Evolutionary conservation across 2,113 vertebrate genomes (phyloP).

Genomic region (Recurvirostra avosetta): DNA sequence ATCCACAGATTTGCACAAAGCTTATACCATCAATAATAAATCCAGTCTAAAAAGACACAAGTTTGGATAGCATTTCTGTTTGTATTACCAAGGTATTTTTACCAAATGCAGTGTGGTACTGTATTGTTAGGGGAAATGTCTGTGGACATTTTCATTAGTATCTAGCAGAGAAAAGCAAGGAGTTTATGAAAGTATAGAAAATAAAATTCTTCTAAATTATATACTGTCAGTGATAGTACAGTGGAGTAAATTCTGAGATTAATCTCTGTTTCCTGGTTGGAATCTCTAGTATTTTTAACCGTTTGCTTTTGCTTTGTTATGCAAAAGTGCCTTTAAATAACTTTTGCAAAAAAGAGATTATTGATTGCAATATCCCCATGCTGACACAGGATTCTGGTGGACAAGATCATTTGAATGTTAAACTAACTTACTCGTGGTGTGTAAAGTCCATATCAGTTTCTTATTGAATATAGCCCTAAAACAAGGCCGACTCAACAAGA

Average conservation of each 20-base stretch:
- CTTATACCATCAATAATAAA: slow-evolving; percentile 74
- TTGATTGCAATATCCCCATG: background rate
- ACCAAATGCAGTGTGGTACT: slow-evolving; percentile 41
- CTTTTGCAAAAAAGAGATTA: background rate
- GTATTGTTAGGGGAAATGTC: slow-evolving; percentile 17
- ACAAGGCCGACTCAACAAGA: background rate
- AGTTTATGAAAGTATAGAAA: background rate
- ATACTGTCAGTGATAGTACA: background rate
- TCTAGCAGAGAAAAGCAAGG: background rate
- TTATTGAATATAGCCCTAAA: background rate
- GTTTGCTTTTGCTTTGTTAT: background rate
- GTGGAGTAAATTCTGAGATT: background rate
- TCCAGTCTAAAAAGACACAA: slow-evolving; percentile 64
- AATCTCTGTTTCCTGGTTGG: background rate
- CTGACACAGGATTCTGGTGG: background rate
- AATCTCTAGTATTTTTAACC: background rate
- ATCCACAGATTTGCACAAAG: slow-evolving; percentile 77
- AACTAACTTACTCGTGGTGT: background rate
- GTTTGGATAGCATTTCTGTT: slow-evolving; percentile 71
- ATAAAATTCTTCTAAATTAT: background rate
- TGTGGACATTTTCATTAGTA: background rate
- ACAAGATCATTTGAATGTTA: background rate
- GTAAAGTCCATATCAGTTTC: background rate
- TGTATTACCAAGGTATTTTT: slow-evolving; percentile 69
- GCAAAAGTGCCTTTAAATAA: background rate